These are phyloP conservation scores for Siderastrea radians DNA, from an alignment of 92 coral and sea anemone species.

Conservation along the genomic window DNA sequence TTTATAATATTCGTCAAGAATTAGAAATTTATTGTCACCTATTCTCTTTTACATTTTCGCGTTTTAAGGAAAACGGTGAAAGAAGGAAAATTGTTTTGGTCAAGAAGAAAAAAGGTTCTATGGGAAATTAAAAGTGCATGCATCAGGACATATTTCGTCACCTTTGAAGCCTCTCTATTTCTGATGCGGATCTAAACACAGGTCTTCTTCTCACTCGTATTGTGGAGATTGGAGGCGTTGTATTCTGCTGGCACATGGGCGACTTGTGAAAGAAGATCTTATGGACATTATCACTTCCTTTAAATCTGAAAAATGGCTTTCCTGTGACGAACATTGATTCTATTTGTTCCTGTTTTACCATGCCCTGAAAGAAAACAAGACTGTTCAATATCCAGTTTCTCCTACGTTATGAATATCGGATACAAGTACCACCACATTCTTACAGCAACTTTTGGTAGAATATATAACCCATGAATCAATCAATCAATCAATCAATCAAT, in stretches of 20 bases:
- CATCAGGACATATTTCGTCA: background rate
- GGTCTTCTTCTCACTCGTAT: conserved; percentile 75
- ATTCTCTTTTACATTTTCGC: too few species aligned
- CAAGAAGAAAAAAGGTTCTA: too few species aligned
- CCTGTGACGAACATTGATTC: conserved; percentile 59
- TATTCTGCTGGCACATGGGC: conserved; percentile 70
- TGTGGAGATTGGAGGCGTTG: conserved; percentile 32
- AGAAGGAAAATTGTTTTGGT: too few species aligned
- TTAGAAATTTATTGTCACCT: too few species aligned
- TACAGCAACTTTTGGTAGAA: too few species aligned
- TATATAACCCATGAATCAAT: too few species aligned
- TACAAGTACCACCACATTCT: too few species aligned
- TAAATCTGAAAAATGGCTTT: conserved; percentile 40
- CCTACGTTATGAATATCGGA: too few species aligned
- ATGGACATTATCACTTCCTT: conserved; percentile 32
- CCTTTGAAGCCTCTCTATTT: conserved; percentile 48
- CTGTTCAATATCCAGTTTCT: background rate
- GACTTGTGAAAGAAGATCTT: conserved; percentile 47
- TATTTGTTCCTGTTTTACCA: conserved; percentile 35
- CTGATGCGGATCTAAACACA: conserved; percentile 50
- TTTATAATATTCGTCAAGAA: too few species aligned
- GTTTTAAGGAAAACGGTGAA: too few species aligned
- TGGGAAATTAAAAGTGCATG: too few species aligned
- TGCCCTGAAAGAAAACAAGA: background rate
- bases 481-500: too few species aligned